These are phyloP conservation scores for Biston stratarius DNA, from an alignment of 2,888 invertebrate genomes.

Conservation along the genomic window DNA sequence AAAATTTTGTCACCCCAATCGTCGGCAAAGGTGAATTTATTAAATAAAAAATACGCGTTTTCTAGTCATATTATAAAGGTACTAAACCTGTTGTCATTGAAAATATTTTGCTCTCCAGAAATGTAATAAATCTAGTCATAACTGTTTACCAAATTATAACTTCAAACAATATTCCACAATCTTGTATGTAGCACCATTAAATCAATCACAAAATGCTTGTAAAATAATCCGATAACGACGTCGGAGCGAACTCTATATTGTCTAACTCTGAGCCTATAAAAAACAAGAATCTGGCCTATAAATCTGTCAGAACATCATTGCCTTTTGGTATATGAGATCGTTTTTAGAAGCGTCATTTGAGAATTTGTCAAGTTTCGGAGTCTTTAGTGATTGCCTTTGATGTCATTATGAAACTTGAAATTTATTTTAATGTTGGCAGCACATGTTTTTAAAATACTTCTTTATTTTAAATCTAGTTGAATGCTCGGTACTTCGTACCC, in stretches of 20 bases:
- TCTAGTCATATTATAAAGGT: not conserved
- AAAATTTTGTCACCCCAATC: too few species aligned
- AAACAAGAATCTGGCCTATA: constrained; percentile 30
- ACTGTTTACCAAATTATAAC: constrained; percentile 23
- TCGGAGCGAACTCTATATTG: constrained; percentile 28
- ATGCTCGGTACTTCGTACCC: too few species aligned
- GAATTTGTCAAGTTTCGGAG: constrained; percentile 14
- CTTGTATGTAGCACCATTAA: constrained; percentile 22
- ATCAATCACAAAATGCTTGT: constrained; percentile 35
- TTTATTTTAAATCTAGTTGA: too few species aligned
- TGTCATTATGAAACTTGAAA: not conserved
- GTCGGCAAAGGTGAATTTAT: not conserved
- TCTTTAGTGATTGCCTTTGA: constrained; percentile 1
- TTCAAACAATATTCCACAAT: constrained; percentile 22
- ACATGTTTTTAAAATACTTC: not conserved
- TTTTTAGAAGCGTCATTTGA: constrained; percentile 23
- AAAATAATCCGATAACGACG: constrained; percentile 31
- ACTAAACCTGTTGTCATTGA: not conserved
- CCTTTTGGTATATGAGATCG: constrained; percentile 31
- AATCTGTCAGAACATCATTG: constrained; percentile 42
- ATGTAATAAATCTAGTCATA: constrained; percentile 17
- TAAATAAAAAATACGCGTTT: not conserved
- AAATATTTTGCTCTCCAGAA: constrained; percentile 7
- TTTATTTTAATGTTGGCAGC: too few species aligned
- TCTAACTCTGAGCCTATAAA: constrained; percentile 32